Conservation (phyloP, 2,888 invertebrate genomes). For the Lottia gigantea region DNA sequence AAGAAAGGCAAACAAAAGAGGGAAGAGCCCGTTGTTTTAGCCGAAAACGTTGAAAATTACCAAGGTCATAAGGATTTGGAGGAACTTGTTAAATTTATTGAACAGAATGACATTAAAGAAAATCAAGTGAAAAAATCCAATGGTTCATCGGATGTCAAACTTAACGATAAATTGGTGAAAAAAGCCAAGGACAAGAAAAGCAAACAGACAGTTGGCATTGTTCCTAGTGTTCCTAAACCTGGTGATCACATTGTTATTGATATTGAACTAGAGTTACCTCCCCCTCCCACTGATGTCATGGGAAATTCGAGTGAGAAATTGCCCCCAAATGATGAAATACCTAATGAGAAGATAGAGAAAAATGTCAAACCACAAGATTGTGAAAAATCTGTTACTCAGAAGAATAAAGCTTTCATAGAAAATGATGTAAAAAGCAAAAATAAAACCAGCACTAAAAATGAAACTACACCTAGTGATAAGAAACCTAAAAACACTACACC, state of each 20-base stretch:
- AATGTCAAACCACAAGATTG: slow-evolving; percentile 8
- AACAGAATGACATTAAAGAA: slow-evolving; percentile 37
- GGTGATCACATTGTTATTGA: slow-evolving; percentile 12
- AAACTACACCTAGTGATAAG: not conserved
- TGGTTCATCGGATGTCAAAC: slow-evolving; percentile 8
- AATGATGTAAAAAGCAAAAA: slow-evolving; percentile 18
- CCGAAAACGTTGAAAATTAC: slow-evolving; percentile 49
- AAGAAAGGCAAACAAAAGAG: slow-evolving; percentile 36
- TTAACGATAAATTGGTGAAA: slow-evolving; percentile 30
- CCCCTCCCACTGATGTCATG: slow-evolving; percentile 19
- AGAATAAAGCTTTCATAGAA: slow-evolving; percentile 24
- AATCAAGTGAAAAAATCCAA: slow-evolving; percentile 25
- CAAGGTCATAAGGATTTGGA: slow-evolving; percentile 46
- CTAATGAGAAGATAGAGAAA: slow-evolving; percentile 1
- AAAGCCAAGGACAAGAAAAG: slow-evolving; percentile 45
- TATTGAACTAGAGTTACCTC: slow-evolving; percentile 3
- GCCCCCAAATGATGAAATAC: slow-evolving; percentile 9
- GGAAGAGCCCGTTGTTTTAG: slow-evolving; percentile 28
- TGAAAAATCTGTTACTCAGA: not conserved
- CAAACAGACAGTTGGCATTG: slow-evolving; percentile 22
- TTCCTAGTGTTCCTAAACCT: not conserved
- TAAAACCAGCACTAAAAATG: not conserved
- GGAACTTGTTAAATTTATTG: slow-evolving; percentile 50
- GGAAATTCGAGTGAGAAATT: slow-evolving; percentile 22
- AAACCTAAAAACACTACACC: not conserved